Percentiles rank a stretch among this genome's conserved stretches.
Evolutionary conservation across 2,888 invertebrate species (phyloP).

Genomic region (Teinopalpus imperialis): DNA sequence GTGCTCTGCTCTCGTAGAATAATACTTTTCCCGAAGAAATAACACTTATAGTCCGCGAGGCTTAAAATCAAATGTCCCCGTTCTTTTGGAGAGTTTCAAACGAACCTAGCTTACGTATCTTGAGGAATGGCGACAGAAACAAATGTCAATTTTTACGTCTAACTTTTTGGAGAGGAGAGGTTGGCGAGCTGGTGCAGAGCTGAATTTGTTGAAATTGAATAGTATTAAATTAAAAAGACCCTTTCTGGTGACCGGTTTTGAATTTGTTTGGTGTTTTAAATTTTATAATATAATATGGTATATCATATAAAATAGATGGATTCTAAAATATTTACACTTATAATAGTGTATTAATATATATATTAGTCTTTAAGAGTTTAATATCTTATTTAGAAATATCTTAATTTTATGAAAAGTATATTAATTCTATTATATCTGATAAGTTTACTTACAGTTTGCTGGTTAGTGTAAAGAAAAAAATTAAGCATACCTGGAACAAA

Average conservation of each 20-base stretch:
- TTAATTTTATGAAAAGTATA: too few species aligned
- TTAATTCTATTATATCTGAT: too few species aligned
- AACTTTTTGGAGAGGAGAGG: slow-evolving; percentile 34
- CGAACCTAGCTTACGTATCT: slow-evolving; percentile 55
- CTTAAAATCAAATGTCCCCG: slow-evolving; percentile 81
- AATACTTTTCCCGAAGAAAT: slow-evolving; percentile 80
- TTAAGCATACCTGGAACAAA: slow-evolving; percentile 38
- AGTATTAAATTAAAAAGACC: neutral
- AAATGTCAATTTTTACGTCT: slow-evolving; percentile 50
- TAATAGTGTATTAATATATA: too few species aligned
- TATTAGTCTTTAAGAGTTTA: too few species aligned
- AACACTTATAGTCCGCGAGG: slow-evolving; percentile 81
- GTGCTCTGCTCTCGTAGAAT: slow-evolving; percentile 78
- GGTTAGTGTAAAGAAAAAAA: neutral
- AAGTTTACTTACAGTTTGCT: slow-evolving; percentile 3
- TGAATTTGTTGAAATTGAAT: slow-evolving; percentile 1
- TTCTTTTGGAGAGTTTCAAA: slow-evolving; percentile 61
- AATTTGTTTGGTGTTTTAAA: too few species aligned
- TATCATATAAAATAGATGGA: too few species aligned
- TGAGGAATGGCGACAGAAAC: slow-evolving; percentile 57
- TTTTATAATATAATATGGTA: too few species aligned
- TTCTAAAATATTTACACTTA: too few species aligned
- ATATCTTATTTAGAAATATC: too few species aligned
- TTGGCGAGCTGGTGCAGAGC: slow-evolving; percentile 1
- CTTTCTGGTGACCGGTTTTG: neutral